These are phyloP conservation scores for Columba janthina DNA, from an alignment of 2,113 vertebrate species.

Conservation along the genomic window DNA sequence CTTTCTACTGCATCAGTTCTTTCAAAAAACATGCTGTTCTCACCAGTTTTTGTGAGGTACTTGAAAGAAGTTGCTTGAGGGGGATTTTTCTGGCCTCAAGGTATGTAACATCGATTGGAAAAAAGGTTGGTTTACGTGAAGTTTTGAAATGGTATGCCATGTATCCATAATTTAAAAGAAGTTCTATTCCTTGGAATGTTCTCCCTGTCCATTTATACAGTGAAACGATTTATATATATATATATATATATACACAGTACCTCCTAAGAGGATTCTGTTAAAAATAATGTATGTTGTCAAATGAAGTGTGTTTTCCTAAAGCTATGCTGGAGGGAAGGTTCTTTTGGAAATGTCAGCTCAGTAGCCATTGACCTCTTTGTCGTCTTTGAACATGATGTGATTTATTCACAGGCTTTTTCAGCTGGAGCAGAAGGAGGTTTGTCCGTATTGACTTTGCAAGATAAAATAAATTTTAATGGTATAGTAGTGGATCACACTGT, in stretches of 20 bases:
- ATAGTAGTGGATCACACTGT: not conserved
- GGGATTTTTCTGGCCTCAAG: not conserved
- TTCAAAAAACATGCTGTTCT: not conserved
- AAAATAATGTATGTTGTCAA: not conserved
- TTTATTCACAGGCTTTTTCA: constrained; percentile 7
- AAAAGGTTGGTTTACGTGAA: not conserved
- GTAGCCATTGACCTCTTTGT: constrained; percentile 5
- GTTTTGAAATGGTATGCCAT: not conserved
- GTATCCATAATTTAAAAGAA: not conserved
- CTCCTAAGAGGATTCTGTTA: not conserved
- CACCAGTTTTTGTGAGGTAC: not conserved
- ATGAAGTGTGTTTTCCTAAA: not conserved
- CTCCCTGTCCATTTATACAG: not conserved
- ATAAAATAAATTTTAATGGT: not conserved
- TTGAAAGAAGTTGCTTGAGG: not conserved
- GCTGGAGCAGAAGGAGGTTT: not conserved
- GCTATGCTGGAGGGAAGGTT: not conserved
- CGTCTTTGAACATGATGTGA: not conserved
- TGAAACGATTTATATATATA: not conserved
- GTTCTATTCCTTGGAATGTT: not conserved
- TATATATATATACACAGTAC: not conserved
- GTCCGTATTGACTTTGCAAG: not conserved
- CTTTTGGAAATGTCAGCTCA: not conserved
- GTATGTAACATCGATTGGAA: not conserved
- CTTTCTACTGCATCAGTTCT: not conserved